Conservation (phyloP, 1,140 invertebrate species). For the Zaprionus kolodkinae region DNA sequence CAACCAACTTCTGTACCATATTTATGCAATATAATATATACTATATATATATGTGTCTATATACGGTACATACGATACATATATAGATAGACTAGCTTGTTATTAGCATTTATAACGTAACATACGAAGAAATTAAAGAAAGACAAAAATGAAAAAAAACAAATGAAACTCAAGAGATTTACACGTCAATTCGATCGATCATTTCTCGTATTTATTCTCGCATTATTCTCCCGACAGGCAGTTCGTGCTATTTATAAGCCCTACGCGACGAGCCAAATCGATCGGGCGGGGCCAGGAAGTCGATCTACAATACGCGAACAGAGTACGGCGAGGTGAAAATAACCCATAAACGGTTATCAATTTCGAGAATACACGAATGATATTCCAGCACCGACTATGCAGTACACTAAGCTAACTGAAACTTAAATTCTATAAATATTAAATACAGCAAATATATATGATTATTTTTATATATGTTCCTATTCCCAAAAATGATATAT, state of each 20-base stretch:
- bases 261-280: conserved; percentile 2
- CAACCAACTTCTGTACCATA: conserved; percentile 40
- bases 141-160: conserved; percentile 6
- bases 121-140: conserved; percentile 17
- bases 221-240: conserved; percentile 34
- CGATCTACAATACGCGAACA: conserved; percentile 1
- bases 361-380: conserved; percentile 7
- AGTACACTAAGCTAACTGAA: not conserved
- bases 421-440: too few relatives aligned
- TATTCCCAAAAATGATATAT: too few relatives aligned
- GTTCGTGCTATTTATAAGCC: conserved; percentile 48
- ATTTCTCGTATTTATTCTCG: conserved; percentile 41
- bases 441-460: too few relatives aligned
- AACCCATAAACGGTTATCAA: conserved; percentile 45
- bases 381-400: not conserved
- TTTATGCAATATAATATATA: conserved; percentile 49
- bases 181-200: conserved; percentile 44
- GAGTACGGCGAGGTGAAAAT: conserved; percentile 23
- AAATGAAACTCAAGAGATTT: conserved; percentile 32
- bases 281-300: conserved; percentile 17
- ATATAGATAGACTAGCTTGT: conserved; percentile 18
- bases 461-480: too few relatives aligned
- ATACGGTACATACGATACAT: conserved; percentile 2
- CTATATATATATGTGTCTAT: conserved; percentile 8
- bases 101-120: conserved; percentile 32